Evolutionary conservation across 2,797 vertebrate genomes (phyloP), one percentile per base, ranked within the genome.

Genomic region (Sardinella longiceps): DNA sequence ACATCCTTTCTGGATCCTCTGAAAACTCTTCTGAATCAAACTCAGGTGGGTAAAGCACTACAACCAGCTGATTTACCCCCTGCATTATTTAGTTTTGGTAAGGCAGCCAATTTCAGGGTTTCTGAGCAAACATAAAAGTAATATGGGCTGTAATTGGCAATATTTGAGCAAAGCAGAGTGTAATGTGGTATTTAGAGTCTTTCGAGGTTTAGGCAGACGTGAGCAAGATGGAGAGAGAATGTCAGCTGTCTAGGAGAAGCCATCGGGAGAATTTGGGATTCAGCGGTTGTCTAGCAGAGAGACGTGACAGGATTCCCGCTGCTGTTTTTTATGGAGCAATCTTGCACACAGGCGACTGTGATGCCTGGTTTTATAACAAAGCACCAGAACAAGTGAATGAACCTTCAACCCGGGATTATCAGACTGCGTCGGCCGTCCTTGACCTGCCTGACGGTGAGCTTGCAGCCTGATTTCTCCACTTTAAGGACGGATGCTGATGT

Each of bases 41-140:
- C 81, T 66, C 3, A 70, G 63, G 63, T 70, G 28, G 12, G 0
- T 53, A 58, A 81, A 66, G 23, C 56, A 77, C 48, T 74, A 85
- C 82, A 84, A 82, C 23, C 63, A 81, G 82, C 51, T n/a, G 85
- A 82, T 85, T 85, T 80, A 33, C 80, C 25, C 25, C 82, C 50
- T 84, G 83, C 83, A 81, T 87, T 87, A 85, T 87, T 87, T 85
- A 87, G 66, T 87, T 81, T 85, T 87, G 82, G 30, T 51, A 82
- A 80, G 53, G 39, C 58, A 45, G 80, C 80, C 28, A 63, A 80
- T 83, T 18, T 82, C 37, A 81, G 53, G 82, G 84, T 58, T 53
- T 43, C 25, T 50, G 83, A 66, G 83, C n/a, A 60, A 60, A 43
- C 43, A 58, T 18, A 83, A 82, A 63, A 46, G 43, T 48, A 80